These are phyloP conservation scores for Larimichthys polyactis DNA, from an alignment of 2,113 vertebrate genomes.

Conservation along the genomic window DNA sequence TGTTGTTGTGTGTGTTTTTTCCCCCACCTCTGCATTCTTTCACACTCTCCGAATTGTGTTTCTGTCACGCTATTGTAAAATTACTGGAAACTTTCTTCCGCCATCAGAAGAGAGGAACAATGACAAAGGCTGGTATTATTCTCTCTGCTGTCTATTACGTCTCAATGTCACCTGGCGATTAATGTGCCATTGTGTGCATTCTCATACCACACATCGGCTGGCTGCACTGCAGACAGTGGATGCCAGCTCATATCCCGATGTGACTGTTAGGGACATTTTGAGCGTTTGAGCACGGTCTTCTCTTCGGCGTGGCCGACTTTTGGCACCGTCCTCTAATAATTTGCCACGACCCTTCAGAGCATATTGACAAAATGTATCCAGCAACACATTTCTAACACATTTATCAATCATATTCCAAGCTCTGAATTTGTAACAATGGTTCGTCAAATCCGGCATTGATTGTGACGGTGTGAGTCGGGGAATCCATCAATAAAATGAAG, in stretches of 20 bases:
- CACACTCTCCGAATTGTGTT: slow-evolving; percentile 18
- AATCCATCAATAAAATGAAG: slow-evolving; percentile 64
- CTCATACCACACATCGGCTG: slow-evolving; percentile 49
- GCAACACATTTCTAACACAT: slow-evolving; percentile 49
- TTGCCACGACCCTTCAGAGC: neutral
- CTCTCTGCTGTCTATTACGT: slow-evolving; percentile 59
- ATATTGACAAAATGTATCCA: slow-evolving; percentile 38
- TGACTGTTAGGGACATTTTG: slow-evolving; percentile 44
- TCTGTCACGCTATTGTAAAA: slow-evolving; percentile 27
- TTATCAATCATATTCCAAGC: slow-evolving; percentile 68
- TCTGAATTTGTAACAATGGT: slow-evolving; percentile 55
- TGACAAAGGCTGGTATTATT: slow-evolving; percentile 42
- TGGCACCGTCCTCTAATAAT: slow-evolving; percentile 35
- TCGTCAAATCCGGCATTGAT: slow-evolving; percentile 69
- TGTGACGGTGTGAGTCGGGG: slow-evolving; percentile 44
- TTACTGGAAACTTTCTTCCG: slow-evolving; percentile 24
- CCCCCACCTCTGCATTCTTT: neutral
- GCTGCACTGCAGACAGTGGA: slow-evolving; percentile 60
- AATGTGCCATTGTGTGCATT: slow-evolving; percentile 49
- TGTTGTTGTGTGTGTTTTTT: neutral
- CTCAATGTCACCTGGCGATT: slow-evolving; percentile 69
- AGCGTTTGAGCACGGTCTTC: slow-evolving; percentile 23
- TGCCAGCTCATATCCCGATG: slow-evolving; percentile 60
- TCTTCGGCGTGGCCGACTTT: slow-evolving; percentile 11
- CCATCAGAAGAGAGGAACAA: slow-evolving; percentile 29